phyloP scores from a whole-genome alignment of 2,113 vertebrate genomes.

The Phrynosoma blainvillii region DNA sequence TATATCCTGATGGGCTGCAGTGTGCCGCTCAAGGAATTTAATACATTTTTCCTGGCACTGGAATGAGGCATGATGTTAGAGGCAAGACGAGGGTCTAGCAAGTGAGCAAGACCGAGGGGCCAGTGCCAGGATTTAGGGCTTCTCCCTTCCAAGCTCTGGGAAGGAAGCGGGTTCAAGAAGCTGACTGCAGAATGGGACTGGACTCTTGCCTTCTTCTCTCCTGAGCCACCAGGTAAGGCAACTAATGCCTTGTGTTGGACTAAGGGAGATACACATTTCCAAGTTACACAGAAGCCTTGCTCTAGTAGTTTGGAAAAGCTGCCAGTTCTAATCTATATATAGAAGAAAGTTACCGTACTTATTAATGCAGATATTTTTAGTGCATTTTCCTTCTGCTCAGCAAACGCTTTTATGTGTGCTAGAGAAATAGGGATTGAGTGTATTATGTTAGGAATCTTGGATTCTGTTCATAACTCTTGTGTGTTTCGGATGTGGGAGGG shows the following conservation, averaged over 20 bases:
- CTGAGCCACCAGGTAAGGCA: not conserved
- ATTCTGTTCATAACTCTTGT: not conserved
- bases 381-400: constrained; percentile 3
- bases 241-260: not conserved
- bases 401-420: not conserved
- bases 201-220: not conserved
- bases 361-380: not conserved
- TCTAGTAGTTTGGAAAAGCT: not conserved
- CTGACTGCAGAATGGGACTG: not conserved
- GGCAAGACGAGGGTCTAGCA: not conserved
- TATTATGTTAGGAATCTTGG: not conserved
- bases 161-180: not conserved
- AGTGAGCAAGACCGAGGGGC: not conserved
- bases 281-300: constrained; percentile 11
- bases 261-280: not conserved
- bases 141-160: not conserved
- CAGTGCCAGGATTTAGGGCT: not conserved
- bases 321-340: constrained; percentile 19
- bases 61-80: not conserved
- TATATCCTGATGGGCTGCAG: constrained; percentile 17
- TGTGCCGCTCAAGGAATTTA: constrained; percentile 18
- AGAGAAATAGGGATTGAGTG: not conserved
- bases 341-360: not conserved
- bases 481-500: too few relatives aligned
- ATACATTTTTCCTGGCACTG: constrained; percentile 24